Evolutionary conservation across 2,888 invertebrate genomes (phyloP), one percentile per base, ranked within the genome.

Genomic region (Drosophila infuscata): DNA sequence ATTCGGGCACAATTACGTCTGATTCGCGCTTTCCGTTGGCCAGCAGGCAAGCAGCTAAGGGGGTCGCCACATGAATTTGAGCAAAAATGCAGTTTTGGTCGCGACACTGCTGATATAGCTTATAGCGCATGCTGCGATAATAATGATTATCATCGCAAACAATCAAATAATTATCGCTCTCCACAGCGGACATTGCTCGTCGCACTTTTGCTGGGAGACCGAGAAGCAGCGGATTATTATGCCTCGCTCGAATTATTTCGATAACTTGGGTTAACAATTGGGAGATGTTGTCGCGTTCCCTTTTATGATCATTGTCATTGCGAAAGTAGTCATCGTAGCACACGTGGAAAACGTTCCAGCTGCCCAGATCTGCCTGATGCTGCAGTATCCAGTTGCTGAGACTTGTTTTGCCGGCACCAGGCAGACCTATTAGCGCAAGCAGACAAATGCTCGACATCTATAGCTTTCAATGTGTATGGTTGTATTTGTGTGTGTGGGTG

Each of bases 111-210:
- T 92, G 92, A 46, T 89, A 89, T 1, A 92, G 63, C 63, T 92
- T 91, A 59, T 92, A 84, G 17, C 93, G 91, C 93, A 93, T 93
- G 32, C 93, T 92, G 58, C 81, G 79, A 64, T 93, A 93, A 54
- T 91, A 93, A 59, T 92, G 88, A 65, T 93, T 93, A 67, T 93
- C 93, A 77, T 93, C 93, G 62, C 92, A 91, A 30, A 93, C n/a
- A 12, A 93, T 81, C 1, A 92, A 6, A 61, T 72, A 82, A 43
- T 83, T 80, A 3, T 61, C 43, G 6, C 30, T 56, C 11, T 30
- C 41, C 8, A 3, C 35, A 30, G 25, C 0, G 4, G 29, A 8
- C 9, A 38, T 11, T 12, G 58, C 25, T 3, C 12, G 38, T 2
- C 33, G 49, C 3, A 79, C 4, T 52, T 52, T 38, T 6, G 25